A percentile compares a stretch with the other conserved stretches of the same genome.
Conservation (phyloP, 1,140 invertebrate species). For the Sycophaga agraensis region DNA sequence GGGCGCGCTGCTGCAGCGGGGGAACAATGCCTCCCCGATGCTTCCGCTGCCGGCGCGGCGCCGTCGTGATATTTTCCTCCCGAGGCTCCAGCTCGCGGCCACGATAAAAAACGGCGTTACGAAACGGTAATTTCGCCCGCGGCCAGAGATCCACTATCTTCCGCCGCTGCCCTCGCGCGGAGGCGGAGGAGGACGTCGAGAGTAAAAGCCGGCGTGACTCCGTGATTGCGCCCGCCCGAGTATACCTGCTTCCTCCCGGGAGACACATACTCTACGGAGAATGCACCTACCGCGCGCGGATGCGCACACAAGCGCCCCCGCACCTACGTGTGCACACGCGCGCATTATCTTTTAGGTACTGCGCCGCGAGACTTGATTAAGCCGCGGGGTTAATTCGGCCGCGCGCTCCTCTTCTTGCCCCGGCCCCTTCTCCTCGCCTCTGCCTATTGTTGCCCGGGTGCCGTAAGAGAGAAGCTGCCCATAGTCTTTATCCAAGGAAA, state of each 20-base stretch:
- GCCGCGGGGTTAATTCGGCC: not conserved
- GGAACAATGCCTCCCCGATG: not conserved
- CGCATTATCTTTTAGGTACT: not conserved
- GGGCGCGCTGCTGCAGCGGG: too few species aligned
- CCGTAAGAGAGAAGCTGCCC: too few species aligned
- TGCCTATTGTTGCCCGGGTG: too few species aligned
- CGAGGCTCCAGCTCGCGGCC: not conserved
- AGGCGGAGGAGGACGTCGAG: not conserved
- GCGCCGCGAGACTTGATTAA: not conserved
- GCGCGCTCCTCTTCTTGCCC: too few species aligned
- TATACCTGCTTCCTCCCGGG: too few species aligned
- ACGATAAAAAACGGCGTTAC: slow-evolving; percentile 19
- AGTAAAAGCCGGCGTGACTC: slow-evolving; percentile 4
- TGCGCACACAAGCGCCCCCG: too few species aligned
- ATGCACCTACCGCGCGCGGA: too few species aligned
- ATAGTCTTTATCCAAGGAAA: too few species aligned
- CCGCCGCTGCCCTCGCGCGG: not conserved
- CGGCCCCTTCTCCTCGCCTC: too few species aligned
- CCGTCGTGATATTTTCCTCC: too few species aligned
- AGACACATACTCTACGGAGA: too few species aligned
- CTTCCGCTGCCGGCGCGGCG: too few species aligned
- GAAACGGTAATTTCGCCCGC: slow-evolving; percentile 8
- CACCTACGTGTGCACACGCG: not conserved
- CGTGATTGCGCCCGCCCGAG: not conserved
- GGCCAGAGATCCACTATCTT: slow-evolving; percentile 7